Conservation (phyloP, 2,888 invertebrate genomes). For the Neelides folsomi region DNA sequence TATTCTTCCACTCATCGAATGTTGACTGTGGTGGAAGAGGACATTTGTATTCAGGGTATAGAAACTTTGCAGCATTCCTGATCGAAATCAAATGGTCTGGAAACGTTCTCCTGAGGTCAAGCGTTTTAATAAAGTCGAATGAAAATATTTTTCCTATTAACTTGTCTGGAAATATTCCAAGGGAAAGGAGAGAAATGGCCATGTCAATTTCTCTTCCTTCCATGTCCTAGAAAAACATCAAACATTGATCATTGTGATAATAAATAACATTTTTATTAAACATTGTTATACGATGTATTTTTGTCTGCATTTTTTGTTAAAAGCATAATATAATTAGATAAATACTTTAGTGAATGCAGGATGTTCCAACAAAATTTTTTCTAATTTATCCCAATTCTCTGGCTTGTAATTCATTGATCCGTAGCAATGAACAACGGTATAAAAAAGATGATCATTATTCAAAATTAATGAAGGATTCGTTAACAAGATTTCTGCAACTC, state of each 20-base stretch:
- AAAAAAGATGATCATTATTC: slow-evolving; percentile 40
- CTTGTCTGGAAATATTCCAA: slow-evolving; percentile 2
- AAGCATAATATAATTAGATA: background rate
- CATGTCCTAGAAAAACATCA: slow-evolving; percentile 1
- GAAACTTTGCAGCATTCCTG: too few species aligned
- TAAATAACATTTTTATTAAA: background rate
- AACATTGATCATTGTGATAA: background rate
- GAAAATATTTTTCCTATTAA: slow-evolving; percentile 6
- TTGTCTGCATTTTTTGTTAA: too few species aligned
- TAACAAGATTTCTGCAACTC: slow-evolving; percentile 43
- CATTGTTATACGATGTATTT: too few species aligned
- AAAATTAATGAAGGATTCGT: slow-evolving; percentile 39
- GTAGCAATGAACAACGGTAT: slow-evolving; percentile 45
- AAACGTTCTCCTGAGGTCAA: too few species aligned
- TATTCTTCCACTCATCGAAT: too few species aligned
- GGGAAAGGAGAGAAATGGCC: slow-evolving; percentile 14
- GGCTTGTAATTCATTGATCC: slow-evolving; percentile 50
- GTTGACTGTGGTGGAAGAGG: too few species aligned
- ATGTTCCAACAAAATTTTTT: slow-evolving; percentile 40
- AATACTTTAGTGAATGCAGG: slow-evolving; percentile 38
- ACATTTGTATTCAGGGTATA: too few species aligned
- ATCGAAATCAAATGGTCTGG: too few species aligned
- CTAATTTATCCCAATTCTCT: slow-evolving; percentile 44
- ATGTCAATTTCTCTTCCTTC: slow-evolving; percentile 4
- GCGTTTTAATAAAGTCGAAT: background rate